phyloP scores from a whole-genome alignment of 2,113 vertebrate species.

The Hemicordylus capensis region DNA sequence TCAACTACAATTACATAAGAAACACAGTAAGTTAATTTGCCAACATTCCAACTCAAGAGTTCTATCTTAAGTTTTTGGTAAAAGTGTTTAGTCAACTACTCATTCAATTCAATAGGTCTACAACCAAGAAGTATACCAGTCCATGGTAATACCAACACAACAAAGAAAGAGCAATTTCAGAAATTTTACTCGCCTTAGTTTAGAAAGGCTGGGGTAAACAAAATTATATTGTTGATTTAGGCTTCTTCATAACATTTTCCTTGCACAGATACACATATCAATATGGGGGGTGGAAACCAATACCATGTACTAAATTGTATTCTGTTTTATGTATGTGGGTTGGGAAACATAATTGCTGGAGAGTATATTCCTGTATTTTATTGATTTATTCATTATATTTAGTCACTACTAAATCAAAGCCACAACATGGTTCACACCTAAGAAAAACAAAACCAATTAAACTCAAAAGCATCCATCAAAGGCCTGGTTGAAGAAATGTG shows the following conservation, averaged over 20 bases:
- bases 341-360: too few species aligned
- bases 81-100: not conserved
- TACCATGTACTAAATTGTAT: not conserved
- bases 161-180: not conserved
- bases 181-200: not conserved
- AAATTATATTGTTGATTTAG: not conserved
- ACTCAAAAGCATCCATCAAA: too few species aligned
- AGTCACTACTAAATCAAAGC: too few species aligned
- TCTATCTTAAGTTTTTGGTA: not conserved
- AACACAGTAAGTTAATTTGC: not conserved
- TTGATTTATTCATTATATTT: too few species aligned
- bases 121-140: not conserved
- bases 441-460: not conserved
- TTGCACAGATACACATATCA: not conserved
- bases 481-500: too few species aligned
- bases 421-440: too few species aligned
- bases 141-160: not conserved
- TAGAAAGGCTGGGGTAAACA: not conserved
- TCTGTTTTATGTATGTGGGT: not conserved
- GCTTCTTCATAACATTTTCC: not conserved
- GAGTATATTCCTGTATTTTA: too few species aligned
- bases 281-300: not conserved
- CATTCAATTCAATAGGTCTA: not conserved
- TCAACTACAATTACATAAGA: conserved; percentile 79
- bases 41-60: not conserved